phyloP scores from a whole-genome alignment of 2,113 vertebrate species.

The Callocephalon fimbriatum region DNA sequence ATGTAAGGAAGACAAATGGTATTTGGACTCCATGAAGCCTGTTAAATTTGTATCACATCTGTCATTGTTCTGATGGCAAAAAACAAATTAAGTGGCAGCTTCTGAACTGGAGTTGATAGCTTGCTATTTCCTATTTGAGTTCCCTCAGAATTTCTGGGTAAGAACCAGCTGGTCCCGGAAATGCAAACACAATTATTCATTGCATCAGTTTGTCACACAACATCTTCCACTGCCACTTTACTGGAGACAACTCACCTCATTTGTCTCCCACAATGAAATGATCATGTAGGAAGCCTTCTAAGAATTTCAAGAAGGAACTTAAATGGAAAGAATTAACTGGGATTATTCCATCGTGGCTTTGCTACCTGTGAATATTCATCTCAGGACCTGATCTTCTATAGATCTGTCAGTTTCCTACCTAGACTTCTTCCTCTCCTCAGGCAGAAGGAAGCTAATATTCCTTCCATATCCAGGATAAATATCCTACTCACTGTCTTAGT shows the following conservation, averaged over 20 bases:
- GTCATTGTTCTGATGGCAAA: background rate
- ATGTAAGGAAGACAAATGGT: background rate
- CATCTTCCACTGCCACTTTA: background rate
- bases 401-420: background rate
- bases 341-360: background rate
- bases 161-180: background rate
- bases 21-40: background rate
- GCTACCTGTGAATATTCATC: background rate
- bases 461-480: background rate
- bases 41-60: background rate
- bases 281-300: background rate
- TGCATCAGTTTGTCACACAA: background rate
- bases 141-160: background rate
- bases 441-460: background rate
- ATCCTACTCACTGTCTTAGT: background rate
- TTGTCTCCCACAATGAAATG: background rate
- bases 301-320: background rate
- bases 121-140: background rate
- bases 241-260: background rate
- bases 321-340: background rate
- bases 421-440: background rate
- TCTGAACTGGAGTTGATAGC: background rate
- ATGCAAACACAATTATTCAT: background rate
- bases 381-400: background rate
- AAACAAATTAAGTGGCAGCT: background rate